A percentile compares a stretch with the other conserved stretches of the same genome.
These are phyloP conservation scores for Himalopsyche tibetana DNA, from an alignment of 2,888 invertebrate species.

Conservation along the genomic window DNA sequence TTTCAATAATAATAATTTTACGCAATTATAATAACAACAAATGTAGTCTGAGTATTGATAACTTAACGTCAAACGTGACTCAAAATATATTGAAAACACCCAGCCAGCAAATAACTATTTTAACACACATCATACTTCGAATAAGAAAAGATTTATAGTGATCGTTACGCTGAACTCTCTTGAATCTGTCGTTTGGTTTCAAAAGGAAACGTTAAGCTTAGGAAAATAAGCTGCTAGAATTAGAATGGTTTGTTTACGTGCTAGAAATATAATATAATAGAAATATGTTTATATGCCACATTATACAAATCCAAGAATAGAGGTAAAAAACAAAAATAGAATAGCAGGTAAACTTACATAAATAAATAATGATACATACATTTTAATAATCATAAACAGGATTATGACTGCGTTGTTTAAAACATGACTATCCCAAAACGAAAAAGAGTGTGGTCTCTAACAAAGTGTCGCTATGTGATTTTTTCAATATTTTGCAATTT, in stretches of 20 bases:
- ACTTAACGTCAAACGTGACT: background rate
- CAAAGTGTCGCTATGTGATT: too few species aligned
- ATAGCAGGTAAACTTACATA: too few species aligned
- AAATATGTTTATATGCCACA: background rate
- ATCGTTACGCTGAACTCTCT: background rate
- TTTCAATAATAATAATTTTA: background rate
- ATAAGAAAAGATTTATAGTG: background rate
- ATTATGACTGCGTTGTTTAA: too few species aligned
- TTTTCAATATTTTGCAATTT: too few species aligned
- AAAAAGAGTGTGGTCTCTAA: too few species aligned
- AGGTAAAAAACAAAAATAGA: too few species aligned
- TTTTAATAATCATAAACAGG: too few species aligned
- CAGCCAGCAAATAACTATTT: background rate
- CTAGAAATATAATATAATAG: background rate
- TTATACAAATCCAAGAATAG: too few species aligned
- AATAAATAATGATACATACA: too few species aligned
- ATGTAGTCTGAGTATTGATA: background rate
- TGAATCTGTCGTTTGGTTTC: background rate
- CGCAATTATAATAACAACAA: too few species aligned
- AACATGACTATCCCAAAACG: too few species aligned
- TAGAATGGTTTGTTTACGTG: background rate
- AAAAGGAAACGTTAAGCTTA: background rate
- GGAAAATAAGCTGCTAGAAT: background rate
- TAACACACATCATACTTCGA: background rate
- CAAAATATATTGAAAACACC: background rate